phyloP scores from a whole-genome alignment of 1,140 invertebrate genomes.

The Drosophila arizonae region DNA sequence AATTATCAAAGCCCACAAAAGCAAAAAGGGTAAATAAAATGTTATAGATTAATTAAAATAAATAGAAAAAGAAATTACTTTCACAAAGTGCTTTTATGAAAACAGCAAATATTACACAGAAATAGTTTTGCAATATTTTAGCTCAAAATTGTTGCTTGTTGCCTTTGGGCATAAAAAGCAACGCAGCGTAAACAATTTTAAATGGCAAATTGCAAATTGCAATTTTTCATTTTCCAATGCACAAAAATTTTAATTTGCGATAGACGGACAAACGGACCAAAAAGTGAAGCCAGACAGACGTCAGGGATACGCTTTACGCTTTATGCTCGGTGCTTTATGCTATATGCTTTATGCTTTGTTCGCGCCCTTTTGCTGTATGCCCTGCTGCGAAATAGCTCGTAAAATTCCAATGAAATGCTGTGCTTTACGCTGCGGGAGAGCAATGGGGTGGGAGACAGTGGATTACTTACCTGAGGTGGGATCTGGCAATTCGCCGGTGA shows the following conservation, averaged over 20 bases:
- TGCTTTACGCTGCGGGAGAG: conserved; percentile 12
- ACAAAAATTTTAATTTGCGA: conserved; percentile 16
- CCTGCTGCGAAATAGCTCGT: conserved; percentile 6
- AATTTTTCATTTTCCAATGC: conserved; percentile 29
- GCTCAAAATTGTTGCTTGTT: not conserved
- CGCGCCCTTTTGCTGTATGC: conserved; percentile 2
- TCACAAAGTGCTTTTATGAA: conserved; percentile 6
- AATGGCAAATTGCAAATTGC: conserved; percentile 38
- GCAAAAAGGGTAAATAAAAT: not conserved
- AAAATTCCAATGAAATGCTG: conserved; percentile 32
- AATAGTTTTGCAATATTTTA: conserved; percentile 17
- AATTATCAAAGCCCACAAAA: not conserved
- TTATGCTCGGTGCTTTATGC: too few relatives aligned
- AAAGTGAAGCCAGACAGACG: conserved; percentile 1
- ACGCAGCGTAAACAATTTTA: conserved; percentile 26
- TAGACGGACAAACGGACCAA: conserved; percentile 8
- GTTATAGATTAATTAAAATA: not conserved
- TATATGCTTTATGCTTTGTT: too few relatives aligned
- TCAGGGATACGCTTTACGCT: conserved; percentile 9
- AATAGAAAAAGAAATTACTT: not conserved
- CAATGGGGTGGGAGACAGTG: conserved; percentile 2
- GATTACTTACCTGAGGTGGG: conserved; percentile 87
- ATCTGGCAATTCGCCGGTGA: conserved; percentile 94
- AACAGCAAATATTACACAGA: conserved; percentile 10
- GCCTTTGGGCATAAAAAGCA: conserved; percentile 5